A percentile compares a stretch with the other conserved stretches of the same genome.
These are phyloP conservation scores for Philonicus albiceps DNA, from an alignment of 2,888 invertebrate genomes.

Conservation along the genomic window DNA sequence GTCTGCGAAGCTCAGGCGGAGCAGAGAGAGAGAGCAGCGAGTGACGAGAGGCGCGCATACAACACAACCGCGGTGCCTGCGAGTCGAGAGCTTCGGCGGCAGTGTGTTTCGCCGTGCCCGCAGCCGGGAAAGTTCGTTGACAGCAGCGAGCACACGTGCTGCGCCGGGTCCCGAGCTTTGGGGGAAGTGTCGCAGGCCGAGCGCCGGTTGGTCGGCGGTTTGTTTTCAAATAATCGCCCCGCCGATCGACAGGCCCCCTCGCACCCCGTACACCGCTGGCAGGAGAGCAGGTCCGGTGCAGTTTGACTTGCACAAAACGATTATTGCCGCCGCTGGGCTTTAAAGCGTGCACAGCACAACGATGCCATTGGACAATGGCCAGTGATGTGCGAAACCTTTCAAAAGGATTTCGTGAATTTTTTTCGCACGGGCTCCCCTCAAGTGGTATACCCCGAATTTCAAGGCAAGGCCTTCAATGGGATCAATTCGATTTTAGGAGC, in stretches of 20 bases:
- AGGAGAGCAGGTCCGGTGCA: background rate
- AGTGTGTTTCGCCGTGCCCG: background rate
- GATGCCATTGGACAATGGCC: background rate
- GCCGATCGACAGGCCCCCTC: background rate
- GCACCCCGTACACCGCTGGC: background rate
- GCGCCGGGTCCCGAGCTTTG: background rate
- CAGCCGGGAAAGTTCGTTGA: slow-evolving; percentile 43
- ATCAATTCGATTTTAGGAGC: background rate
- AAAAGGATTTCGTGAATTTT: background rate
- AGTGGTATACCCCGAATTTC: background rate
- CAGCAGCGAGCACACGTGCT: slow-evolving; percentile 41
- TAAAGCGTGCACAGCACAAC: background rate
- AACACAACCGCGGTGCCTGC: background rate
- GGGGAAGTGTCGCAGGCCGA: background rate
- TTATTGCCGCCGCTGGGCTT: background rate
- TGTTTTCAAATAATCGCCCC: background rate
- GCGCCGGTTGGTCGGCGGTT: background rate
- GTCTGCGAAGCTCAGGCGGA: background rate
- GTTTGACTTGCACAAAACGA: too few species aligned
- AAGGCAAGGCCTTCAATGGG: background rate
- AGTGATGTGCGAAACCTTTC: background rate
- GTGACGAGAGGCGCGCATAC: background rate
- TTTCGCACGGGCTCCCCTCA: background rate
- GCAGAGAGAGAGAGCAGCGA: too few species aligned
- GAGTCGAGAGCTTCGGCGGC: background rate